phyloP scores from a whole-genome alignment of 2,797 vertebrate species.

The Bucorvus abyssinicus region DNA sequence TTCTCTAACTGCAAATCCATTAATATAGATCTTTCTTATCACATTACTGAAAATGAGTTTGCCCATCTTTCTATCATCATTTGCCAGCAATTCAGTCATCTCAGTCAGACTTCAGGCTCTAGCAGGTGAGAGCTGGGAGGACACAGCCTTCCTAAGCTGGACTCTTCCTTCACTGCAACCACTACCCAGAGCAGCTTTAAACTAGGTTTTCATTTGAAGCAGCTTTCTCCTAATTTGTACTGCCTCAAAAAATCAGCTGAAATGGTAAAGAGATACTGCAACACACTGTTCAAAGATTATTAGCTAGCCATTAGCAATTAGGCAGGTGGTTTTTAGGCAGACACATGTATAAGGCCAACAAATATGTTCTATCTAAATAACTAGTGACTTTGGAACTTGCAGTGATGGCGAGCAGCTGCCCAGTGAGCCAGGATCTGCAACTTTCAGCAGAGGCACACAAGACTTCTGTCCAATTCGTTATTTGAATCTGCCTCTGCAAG shows the following conservation, averaged over 20 bases:
- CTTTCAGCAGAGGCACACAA: background rate
- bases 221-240: background rate
- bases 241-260: background rate
- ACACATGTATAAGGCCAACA: background rate
- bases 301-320: background rate
- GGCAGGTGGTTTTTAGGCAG: background rate
- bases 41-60: conserved; percentile 4
- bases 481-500: background rate
- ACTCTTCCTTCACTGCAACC: background rate
- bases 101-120: background rate
- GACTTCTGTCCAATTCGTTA: background rate
- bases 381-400: background rate
- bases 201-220: background rate
- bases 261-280: background rate
- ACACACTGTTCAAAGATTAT: background rate
- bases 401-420: background rate
- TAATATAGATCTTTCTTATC: background rate
- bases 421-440: background rate
- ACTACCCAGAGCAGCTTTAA: background rate
- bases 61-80: background rate
- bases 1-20: background rate
- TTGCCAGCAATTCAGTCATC: background rate
- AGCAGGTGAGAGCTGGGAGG: background rate
- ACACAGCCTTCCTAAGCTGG: background rate
- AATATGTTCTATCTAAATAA: background rate